phyloP scores from a whole-genome alignment of 2,888 invertebrate genomes.

The Agrotis exclamationis region DNA sequence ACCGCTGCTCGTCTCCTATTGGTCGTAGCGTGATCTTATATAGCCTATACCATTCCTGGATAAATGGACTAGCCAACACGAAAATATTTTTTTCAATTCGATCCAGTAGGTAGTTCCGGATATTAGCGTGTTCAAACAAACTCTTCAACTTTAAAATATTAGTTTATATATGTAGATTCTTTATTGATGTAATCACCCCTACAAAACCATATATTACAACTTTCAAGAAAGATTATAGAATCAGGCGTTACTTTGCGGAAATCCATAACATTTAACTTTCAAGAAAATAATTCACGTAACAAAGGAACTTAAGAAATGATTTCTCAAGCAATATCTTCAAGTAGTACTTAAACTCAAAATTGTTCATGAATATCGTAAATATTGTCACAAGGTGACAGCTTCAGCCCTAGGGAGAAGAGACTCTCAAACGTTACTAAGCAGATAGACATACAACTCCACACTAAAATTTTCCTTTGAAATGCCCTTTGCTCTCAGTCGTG shows the following conservation, averaged over 20 bases:
- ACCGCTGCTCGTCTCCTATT: too few relatives aligned
- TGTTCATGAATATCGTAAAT: slow-evolving; percentile 37
- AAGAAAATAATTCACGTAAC: not conserved
- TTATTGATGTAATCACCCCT: too few relatives aligned
- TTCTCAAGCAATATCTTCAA: not conserved
- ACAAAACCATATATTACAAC: not conserved
- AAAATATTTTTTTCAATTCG: too few relatives aligned
- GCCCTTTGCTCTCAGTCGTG: slow-evolving; percentile 47
- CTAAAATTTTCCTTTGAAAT: slow-evolving; percentile 52
- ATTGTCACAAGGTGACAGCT: slow-evolving; percentile 34
- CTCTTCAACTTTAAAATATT: not conserved
- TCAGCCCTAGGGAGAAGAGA: slow-evolving; percentile 33
- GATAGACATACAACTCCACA: slow-evolving; percentile 55
- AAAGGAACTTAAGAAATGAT: not conserved
- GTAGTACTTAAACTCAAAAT: slow-evolving; percentile 8
- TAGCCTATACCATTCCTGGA: too few relatives aligned
- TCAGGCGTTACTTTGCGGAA: too few relatives aligned
- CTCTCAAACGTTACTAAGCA: slow-evolving; percentile 35
- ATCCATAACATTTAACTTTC: too few relatives aligned
- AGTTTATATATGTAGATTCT: not conserved
- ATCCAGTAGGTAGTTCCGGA: too few relatives aligned
- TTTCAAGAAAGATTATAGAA: not conserved
- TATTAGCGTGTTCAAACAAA: too few relatives aligned
- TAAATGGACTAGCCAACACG: too few relatives aligned
- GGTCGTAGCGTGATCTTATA: too few relatives aligned